Evolutionary conservation across 2,888 invertebrate genomes (phyloP).

Genomic region (Osedax frankpressi): DNA sequence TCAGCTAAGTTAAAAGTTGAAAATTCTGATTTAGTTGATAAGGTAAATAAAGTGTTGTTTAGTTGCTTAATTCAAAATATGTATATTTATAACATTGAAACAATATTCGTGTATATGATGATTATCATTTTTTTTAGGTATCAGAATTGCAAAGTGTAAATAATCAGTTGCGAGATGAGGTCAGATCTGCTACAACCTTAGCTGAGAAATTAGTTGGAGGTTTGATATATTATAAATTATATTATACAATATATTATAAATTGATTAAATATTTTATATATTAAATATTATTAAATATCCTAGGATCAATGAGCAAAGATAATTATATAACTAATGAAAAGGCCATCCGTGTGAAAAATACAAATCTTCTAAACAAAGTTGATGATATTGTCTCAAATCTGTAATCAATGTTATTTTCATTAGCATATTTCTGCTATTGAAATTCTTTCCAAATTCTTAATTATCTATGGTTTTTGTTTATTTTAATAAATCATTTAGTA

Average conservation of each 20-base stretch:
- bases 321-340: conserved; percentile 54
- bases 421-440: background rate
- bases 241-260: background rate
- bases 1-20: conserved; percentile 52
- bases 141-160: conserved; percentile 54
- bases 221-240: background rate
- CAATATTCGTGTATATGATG: background rate
- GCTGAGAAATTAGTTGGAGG: conserved; percentile 56
- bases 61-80: background rate
- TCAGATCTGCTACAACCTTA: conserved; percentile 44
- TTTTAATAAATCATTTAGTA: too few relatives aligned
- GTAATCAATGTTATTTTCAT: conserved; percentile 12
- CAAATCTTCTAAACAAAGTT: conserved; percentile 49
- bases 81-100: background rate
- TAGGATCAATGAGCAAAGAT: conserved; percentile 48
- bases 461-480: background rate
- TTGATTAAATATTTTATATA: background rate
- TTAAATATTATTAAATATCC: background rate
- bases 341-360: conserved; percentile 51
- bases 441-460: background rate
- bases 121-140: too few relatives aligned
- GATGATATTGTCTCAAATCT: conserved; percentile 32
- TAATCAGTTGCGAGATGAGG: conserved; percentile 39
- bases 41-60: conserved; percentile 43
- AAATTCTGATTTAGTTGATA: conserved; percentile 54